phyloP scores from a whole-genome alignment of 2,888 invertebrate species.

The Caenorhabditis auriculariae region DNA sequence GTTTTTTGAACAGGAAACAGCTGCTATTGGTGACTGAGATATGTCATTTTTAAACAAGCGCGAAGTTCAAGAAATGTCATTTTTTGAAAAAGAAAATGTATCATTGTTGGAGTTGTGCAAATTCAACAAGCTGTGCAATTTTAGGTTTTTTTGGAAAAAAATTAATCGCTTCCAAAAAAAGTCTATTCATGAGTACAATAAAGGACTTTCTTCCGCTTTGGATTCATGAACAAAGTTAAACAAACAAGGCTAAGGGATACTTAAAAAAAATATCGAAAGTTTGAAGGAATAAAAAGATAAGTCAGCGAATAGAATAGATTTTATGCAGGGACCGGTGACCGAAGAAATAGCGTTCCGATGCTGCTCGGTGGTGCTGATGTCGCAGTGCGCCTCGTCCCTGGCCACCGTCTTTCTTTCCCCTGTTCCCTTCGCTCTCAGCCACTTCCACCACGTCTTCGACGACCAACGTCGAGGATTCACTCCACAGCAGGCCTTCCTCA shows the following conservation, averaged over 20 bases:
- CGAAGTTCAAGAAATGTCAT: not conserved
- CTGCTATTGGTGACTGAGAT: not conserved
- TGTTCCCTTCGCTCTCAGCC: constrained; percentile 53
- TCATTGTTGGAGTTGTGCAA: too few species aligned
- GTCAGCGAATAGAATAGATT: too few species aligned
- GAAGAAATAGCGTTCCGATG: constrained; percentile 60
- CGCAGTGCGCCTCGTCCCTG: constrained; percentile 18
- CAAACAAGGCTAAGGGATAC: too few species aligned
- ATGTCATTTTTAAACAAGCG: not conserved
- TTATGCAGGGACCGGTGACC: constrained; percentile 54
- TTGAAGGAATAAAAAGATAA: too few species aligned
- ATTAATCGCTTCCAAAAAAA: too few species aligned
- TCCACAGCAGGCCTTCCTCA: constrained; percentile 22
- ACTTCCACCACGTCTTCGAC: constrained; percentile 57
- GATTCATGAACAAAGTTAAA: too few species aligned
- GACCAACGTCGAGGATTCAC: constrained; percentile 47
- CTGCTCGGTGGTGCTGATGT: constrained; percentile 51
- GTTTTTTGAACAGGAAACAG: too few species aligned
- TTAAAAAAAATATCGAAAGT: too few species aligned
- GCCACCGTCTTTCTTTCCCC: constrained; percentile 36
- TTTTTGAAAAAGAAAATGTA: constrained; percentile 6
- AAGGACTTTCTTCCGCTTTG: too few species aligned
- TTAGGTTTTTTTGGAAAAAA: too few species aligned
- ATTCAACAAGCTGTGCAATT: too few species aligned
- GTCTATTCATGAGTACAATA: too few species aligned